Evolutionary conservation across 2,888 invertebrate species (phyloP), one percentile per base, ranked within the genome.

Genomic region (Penaeus monodon): DNA sequence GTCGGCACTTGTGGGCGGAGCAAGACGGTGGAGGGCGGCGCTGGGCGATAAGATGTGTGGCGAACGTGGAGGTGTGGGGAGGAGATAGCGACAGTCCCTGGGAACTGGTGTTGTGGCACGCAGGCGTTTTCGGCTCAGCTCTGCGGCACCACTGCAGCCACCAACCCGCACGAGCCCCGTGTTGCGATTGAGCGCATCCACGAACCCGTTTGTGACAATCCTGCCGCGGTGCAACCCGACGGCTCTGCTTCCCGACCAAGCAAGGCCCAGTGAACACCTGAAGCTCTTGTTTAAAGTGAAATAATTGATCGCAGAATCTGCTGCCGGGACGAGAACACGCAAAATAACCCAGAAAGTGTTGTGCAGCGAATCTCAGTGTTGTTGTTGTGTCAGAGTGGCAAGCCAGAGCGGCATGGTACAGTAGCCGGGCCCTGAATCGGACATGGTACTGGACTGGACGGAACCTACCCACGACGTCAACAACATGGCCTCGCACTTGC

Each of bases 401-500:
- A 57, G 57, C 57, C 57, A 57, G 12, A 57, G 14, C 57, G 57
- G 57, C 57, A 57, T 57, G 57, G 57, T 57, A 57, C 57, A 57
- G 57, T 57, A 57, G 57, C 57, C 33, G 22, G 24, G 49, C 49
- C 17, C n/a, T 24, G 64, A 49, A 63, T 65, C 84, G 84, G 79
- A 85, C 63, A 85, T 85, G 85, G 85, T 85, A 57, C 85, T 85
- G 12, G 85, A 85, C 57, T 85, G 85, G 85, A 20, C 79, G 20
- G 79, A 85, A 38, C 77, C 73, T 33, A 27, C 66, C 66, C 84
- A 78, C 79, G 68, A 79, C 57, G 49, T 79, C 68, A 78, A 57
- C 84, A 78, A n/a, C 73, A 86, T 86, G 86, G 82, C 86, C 38
- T 86, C 86, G 27, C 86, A 86, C 64, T 79, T 86, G 63, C 86